phyloP scores from a whole-genome alignment of 2,797 vertebrate genomes.

The Chloroceryle amazona region DNA sequence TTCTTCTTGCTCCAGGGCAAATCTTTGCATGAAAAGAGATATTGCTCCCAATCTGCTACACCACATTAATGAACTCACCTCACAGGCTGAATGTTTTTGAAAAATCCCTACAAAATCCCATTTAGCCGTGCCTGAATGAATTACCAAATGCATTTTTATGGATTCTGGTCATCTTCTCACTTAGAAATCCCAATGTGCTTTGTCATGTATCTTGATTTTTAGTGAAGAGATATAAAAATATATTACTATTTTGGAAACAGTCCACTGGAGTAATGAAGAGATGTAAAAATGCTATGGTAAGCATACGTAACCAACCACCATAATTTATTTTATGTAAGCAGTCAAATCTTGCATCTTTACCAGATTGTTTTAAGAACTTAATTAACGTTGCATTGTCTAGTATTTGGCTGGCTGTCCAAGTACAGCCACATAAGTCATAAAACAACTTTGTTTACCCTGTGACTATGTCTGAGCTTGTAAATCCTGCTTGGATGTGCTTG shows the following conservation, averaged over 20 bases:
- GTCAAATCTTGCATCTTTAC: neutral
- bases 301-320: neutral
- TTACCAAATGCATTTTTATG: neutral
- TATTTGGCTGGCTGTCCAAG: neutral
- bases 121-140: neutral
- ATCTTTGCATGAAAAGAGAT: neutral
- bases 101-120: neutral
- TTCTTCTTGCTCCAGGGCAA: neutral
- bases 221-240: neutral
- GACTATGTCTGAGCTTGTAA: neutral
- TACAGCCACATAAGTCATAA: neutral
- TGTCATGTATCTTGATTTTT: neutral
- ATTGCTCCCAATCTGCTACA: neutral
- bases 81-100: neutral
- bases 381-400: constrained; percentile 3
- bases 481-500: constrained; percentile 9
- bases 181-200: neutral
- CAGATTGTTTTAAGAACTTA: constrained; percentile 13
- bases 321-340: neutral
- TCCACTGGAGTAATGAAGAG: neutral
- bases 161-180: neutral
- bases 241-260: neutral
- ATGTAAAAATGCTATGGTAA: neutral
- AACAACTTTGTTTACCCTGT: neutral
- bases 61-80: neutral